Conservation (phyloP, 2,888 invertebrate species). For the Rotaria socialis region DNA sequence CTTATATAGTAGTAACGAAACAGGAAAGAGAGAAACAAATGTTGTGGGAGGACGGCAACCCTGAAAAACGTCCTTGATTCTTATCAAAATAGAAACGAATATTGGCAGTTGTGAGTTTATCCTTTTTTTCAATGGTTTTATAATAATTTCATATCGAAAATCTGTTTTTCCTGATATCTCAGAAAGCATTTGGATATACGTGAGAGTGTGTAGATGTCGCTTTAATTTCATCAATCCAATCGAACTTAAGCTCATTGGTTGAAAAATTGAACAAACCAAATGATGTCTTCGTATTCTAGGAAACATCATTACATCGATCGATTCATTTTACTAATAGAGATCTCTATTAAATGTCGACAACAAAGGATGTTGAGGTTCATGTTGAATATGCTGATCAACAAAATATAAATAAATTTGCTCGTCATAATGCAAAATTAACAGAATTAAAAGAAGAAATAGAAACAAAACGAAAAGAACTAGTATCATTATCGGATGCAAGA, state of each 20-base stretch:
- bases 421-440: constrained; percentile 82
- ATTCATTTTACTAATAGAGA: background rate
- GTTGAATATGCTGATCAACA: constrained; percentile 93
- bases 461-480: constrained; percentile 66
- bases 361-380: constrained; percentile 74
- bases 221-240: background rate
- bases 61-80: background rate
- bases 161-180: background rate
- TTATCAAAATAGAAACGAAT: background rate
- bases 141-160: background rate
- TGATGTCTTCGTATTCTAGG: too few relatives aligned
- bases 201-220: background rate
- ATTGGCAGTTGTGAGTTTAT: background rate
- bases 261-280: too few relatives aligned
- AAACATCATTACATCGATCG: constrained; percentile 62
- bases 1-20: background rate
- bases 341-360: background rate
- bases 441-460: constrained; percentile 82
- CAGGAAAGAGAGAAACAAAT: background rate
- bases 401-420: constrained; percentile 91
- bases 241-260: too few relatives aligned
- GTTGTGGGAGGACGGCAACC: background rate
- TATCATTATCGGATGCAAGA: background rate
- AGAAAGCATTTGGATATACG: background rate
- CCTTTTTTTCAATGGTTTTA: background rate